Conservation (phyloP, 1,140 invertebrate species). For the Oscheius sp. region DNA sequence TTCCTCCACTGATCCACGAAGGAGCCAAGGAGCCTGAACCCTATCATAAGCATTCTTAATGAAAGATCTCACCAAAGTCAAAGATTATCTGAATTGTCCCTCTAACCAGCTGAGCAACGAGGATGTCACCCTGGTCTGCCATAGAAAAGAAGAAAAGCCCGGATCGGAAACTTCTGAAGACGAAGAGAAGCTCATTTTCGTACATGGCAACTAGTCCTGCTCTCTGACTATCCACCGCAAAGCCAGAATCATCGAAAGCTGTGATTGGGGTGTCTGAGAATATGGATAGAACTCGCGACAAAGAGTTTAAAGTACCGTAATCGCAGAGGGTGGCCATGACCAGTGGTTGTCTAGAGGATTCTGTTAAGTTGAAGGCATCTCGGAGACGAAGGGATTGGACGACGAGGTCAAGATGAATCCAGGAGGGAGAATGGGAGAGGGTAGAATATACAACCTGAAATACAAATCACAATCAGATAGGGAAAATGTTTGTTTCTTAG, state of each 20-base stretch:
- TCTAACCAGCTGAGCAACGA: constrained; percentile 52
- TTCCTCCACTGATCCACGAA: constrained; percentile 47
- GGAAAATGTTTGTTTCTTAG: constrained; percentile 6
- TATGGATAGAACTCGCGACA: neutral
- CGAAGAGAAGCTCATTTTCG: constrained; percentile 56
- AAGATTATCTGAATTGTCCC: constrained; percentile 53
- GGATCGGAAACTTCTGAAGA: constrained; percentile 56
- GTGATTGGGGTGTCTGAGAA: constrained; percentile 44
- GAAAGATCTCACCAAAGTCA: constrained; percentile 50
- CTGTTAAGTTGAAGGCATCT: constrained; percentile 13
- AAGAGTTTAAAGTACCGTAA: constrained; percentile 23
- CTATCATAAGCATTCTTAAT: neutral
- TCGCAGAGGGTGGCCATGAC: constrained; percentile 26
- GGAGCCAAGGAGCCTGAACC: constrained; percentile 26
- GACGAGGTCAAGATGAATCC: constrained; percentile 29
- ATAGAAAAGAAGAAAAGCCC: constrained; percentile 60
- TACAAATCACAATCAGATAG: neutral
- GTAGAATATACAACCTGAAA: constrained; percentile 34
- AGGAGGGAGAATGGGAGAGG: constrained; percentile 19
- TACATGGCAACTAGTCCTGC: constrained; percentile 55
- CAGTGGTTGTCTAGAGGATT: constrained; percentile 15
- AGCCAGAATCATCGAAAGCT: constrained; percentile 49
- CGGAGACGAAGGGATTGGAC: constrained; percentile 5
- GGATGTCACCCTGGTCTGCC: constrained; percentile 56
- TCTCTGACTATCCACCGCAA: constrained; percentile 41